A percentile compares a stretch with the other conserved stretches of the same genome.
These are phyloP conservation scores for Oncorhynchus keta DNA, from an alignment of 2,113 vertebrate species.

Conservation along the genomic window DNA sequence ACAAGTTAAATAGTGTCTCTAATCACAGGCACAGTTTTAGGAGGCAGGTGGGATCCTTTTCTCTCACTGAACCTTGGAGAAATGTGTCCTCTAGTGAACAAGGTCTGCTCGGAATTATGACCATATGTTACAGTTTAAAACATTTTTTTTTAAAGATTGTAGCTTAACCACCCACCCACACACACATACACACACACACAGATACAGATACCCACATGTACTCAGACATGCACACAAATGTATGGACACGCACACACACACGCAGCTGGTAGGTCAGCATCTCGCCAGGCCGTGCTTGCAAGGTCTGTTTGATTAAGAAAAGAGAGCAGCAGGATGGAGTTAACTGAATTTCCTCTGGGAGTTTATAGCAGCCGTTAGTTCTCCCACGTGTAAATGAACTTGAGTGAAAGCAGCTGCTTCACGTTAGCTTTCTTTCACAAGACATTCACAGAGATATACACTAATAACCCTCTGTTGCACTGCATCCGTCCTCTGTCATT, in stretches of 20 bases:
- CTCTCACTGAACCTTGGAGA: slow-evolving; percentile 25
- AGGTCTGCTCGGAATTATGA: slow-evolving; percentile 30
- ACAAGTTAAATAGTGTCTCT: not conserved
- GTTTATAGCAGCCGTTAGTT: slow-evolving; percentile 32
- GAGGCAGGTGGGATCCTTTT: not conserved
- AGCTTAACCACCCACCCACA: not conserved
- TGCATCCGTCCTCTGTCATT: not conserved
- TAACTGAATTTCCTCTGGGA: slow-evolving; percentile 25
- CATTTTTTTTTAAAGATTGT: no score
- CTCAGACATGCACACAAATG: not conserved
- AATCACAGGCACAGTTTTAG: not conserved
- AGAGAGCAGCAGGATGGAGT: slow-evolving; percentile 30
- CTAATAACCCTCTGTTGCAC: not conserved
- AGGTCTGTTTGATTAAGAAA: slow-evolving; percentile 7
- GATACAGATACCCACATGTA: not conserved
- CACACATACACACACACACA: not conserved
- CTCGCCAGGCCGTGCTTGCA: not conserved
- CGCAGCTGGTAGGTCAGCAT: not conserved
- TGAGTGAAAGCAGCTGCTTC: slow-evolving; percentile 39
- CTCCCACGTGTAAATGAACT: slow-evolving; percentile 29
- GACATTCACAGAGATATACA: slow-evolving; percentile 16
- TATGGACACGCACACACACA: not conserved
- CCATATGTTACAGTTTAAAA: no score
- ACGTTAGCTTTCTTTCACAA: slow-evolving; percentile 15
- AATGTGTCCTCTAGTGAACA: slow-evolving; percentile 25